phyloP scores from a whole-genome alignment of 2,113 vertebrate genomes.

The Amphiprion ocellaris region DNA sequence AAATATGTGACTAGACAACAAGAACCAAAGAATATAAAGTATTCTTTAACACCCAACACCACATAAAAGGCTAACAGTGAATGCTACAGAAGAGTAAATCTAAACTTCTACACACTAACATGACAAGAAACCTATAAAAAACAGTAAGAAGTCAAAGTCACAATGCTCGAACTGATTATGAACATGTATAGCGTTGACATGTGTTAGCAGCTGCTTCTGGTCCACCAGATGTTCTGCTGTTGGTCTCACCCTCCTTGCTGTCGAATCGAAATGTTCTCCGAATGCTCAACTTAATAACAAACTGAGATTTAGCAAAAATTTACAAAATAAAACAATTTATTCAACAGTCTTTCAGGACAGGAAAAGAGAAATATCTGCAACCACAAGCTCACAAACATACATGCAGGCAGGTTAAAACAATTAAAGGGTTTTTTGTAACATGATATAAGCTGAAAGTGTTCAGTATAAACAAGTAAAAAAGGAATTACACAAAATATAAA shows the following conservation, averaged over 20 bases:
- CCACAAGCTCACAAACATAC: conserved; percentile 9
- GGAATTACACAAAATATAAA: background rate
- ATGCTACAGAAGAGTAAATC: background rate
- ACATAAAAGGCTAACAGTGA: background rate
- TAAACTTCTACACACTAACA: accelerated
- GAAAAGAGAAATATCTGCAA: background rate
- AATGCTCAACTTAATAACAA: conserved; percentile 42
- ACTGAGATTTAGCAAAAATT: conserved; percentile 63
- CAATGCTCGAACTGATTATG: background rate
- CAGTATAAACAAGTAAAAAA: background rate
- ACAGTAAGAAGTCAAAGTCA: background rate
- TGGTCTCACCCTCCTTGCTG: conserved; percentile 12
- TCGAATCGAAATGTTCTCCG: background rate
- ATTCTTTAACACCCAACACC: background rate
- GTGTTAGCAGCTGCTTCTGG: background rate
- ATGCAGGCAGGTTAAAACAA: background rate
- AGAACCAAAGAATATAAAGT: background rate
- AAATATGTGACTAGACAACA: conserved; percentile 14
- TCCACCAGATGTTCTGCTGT: background rate
- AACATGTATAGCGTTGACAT: background rate
- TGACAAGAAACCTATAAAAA: background rate
- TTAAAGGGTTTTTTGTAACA: conserved; percentile 14
- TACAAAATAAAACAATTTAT: conserved; percentile 61
- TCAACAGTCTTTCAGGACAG: conserved; percentile 29
- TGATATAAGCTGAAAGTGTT: background rate